phyloP scores from a whole-genome alignment of 2,113 vertebrate species.

The Xenopus laevis region DNA sequence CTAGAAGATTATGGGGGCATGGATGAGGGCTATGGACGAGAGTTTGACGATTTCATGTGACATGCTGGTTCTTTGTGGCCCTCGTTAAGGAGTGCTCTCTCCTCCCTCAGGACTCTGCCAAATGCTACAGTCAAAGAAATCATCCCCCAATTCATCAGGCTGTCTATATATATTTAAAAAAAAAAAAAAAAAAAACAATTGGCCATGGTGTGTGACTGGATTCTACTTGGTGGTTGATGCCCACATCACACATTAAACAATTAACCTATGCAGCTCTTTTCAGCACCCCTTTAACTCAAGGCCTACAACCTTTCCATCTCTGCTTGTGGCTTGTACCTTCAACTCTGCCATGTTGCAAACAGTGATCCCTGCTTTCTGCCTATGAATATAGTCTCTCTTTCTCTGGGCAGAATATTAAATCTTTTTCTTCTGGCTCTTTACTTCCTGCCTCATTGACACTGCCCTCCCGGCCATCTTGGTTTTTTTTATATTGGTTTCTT shows the following conservation, averaged over 20 bases:
- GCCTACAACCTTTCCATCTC: constrained; percentile 23
- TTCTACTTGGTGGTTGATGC: constrained; percentile 12
- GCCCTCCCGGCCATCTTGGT: not conserved
- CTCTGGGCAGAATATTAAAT: constrained; percentile 7
- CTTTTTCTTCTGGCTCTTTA: not conserved
- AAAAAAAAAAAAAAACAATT: too few species aligned
- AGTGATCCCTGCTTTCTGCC: constrained; percentile 17
- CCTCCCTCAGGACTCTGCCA: constrained; percentile 82
- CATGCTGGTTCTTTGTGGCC: constrained; percentile 55
- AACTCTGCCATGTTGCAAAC: constrained; percentile 27
- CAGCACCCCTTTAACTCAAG: not conserved
- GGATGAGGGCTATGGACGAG: constrained; percentile 86
- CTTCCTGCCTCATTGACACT: not conserved
- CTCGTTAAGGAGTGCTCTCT: constrained; percentile 80
- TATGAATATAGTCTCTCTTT: not conserved
- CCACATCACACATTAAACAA: constrained; percentile 20
- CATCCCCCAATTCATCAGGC: not conserved
- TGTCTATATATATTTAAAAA: too few species aligned
- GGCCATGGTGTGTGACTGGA: constrained; percentile 21
- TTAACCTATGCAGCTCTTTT: constrained; percentile 10
- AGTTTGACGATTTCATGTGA: constrained; percentile 99
- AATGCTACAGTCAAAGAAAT: constrained; percentile 75
- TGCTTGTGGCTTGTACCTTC: constrained; percentile 19
- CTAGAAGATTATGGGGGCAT: constrained; percentile 85
- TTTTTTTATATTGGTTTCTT: constrained; percentile 7